Evolutionary conservation across 2,797 vertebrate species (phyloP).

Genomic region (Cetoscarus ocellatus): DNA sequence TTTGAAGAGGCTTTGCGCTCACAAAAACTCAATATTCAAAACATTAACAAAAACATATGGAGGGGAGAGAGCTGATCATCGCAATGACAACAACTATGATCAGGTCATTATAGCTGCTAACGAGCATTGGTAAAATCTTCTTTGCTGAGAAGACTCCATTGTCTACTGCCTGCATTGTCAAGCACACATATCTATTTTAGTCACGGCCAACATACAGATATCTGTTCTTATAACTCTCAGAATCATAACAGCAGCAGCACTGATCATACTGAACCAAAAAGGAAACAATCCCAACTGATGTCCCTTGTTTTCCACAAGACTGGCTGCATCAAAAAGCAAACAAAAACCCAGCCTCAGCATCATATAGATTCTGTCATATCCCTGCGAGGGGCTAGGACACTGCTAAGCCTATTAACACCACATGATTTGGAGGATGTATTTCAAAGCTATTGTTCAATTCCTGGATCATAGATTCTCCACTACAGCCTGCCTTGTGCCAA

Average conservation of each 20-base stretch:
- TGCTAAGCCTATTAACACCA: conserved; percentile 44
- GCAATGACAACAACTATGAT: no score
- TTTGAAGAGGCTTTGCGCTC: no score
- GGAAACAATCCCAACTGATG: background rate
- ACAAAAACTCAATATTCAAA: no score
- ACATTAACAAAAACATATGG: no score
- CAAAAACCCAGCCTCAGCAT: conserved; percentile 12
- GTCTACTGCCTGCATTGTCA: no score
- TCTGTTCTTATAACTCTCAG: background rate
- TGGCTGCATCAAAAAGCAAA: conserved; percentile 5
- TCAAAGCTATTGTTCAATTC: conserved; percentile 42
- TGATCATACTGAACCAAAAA: background rate
- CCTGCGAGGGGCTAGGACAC: conserved; percentile 28
- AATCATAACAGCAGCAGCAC: background rate
- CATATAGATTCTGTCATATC: conserved; percentile 8
- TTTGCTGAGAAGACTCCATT: no score
- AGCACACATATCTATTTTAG: no score
- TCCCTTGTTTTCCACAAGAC: background rate
- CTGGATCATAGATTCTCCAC: conserved; percentile 34
- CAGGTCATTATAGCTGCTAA: no score
- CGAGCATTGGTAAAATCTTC: no score
- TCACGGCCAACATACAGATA: no score
- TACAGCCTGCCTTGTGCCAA: conserved; percentile 22
- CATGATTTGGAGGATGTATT: conserved; percentile 43
- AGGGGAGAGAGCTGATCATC: no score